phyloP scores from a whole-genome alignment of 2,113 vertebrate species.

The Mormoops blainvillei region DNA sequence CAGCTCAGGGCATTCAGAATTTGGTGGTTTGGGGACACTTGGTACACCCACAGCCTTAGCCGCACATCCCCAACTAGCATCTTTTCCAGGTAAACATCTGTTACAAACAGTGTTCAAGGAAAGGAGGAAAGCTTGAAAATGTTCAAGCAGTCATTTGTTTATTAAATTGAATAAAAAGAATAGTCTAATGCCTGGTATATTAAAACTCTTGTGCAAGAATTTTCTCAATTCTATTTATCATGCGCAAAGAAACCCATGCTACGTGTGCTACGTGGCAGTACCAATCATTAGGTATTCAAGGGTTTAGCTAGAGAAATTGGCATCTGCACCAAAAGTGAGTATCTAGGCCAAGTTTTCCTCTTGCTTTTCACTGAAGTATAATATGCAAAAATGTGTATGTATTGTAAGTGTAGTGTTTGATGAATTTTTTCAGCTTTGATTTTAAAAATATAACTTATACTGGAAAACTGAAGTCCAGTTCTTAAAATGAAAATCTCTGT shows the following conservation, averaged over 20 bases:
- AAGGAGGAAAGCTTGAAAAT: conserved; percentile 63
- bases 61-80: conserved; percentile 85
- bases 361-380: not conserved
- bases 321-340: not conserved
- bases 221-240: not conserved
- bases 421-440: conserved; percentile 17
- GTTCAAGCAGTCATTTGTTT: conserved; percentile 48
- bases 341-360: not conserved
- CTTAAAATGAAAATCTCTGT: not conserved
- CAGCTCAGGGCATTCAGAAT: conserved; percentile 85
- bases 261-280: not conserved
- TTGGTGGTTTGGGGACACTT: conserved; percentile 88
- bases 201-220: conserved; percentile 29
- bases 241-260: not conserved
- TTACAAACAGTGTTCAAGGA: conserved; percentile 61
- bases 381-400: not conserved
- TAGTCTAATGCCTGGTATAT: conserved; percentile 37
- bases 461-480: not conserved
- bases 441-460: not conserved
- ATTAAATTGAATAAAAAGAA: conserved; percentile 31
- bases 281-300: not conserved
- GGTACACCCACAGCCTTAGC: conserved; percentile 86
- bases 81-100: conserved; percentile 84
- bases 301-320: conserved; percentile 1
- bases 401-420: not conserved